phyloP scores from a whole-genome alignment of 2,113 vertebrate genomes.

The Jaculus jaculus region DNA sequence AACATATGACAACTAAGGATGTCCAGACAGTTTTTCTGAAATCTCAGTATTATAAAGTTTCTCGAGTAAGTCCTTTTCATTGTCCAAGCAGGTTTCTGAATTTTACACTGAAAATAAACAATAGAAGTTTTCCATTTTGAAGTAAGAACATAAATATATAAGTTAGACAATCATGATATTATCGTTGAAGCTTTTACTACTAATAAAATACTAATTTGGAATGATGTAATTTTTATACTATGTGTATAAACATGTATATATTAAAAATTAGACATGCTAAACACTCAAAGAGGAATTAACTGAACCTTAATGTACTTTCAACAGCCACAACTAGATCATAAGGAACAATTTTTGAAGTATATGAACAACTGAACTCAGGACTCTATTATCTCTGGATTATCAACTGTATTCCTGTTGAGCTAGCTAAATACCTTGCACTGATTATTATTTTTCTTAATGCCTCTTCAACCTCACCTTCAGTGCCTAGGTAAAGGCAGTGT shows the following conservation, averaged over 20 bases:
- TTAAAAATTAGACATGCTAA: not conserved
- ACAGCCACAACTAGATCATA: not conserved
- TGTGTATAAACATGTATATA: not conserved
- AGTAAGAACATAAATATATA: not conserved
- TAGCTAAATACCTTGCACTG: conserved; percentile 20
- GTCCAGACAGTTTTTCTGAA: too few species aligned
- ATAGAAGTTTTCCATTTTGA: not conserved
- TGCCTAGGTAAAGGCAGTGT: not conserved
- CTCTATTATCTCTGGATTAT: too few species aligned
- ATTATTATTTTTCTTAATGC: conserved; percentile 52
- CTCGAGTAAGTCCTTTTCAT: too few species aligned
- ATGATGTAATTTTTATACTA: conserved; percentile 17
- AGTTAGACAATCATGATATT: not conserved
- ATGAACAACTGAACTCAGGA: not conserved
- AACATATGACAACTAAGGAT: too few species aligned
- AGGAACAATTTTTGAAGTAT: not conserved
- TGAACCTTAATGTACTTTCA: conserved; percentile 41
- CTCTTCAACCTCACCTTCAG: not conserved
- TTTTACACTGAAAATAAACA: not conserved
- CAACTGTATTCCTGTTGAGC: not conserved
- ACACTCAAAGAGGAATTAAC: too few species aligned
- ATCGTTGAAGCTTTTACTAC: not conserved
- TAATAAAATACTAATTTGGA: not conserved
- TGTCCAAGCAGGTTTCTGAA: too few species aligned
- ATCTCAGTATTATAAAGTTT: too few species aligned